These are phyloP conservation scores for Caenorhabditis briggsae DNA, from an alignment of 1,140 invertebrate genomes.

Conservation along the genomic window DNA sequence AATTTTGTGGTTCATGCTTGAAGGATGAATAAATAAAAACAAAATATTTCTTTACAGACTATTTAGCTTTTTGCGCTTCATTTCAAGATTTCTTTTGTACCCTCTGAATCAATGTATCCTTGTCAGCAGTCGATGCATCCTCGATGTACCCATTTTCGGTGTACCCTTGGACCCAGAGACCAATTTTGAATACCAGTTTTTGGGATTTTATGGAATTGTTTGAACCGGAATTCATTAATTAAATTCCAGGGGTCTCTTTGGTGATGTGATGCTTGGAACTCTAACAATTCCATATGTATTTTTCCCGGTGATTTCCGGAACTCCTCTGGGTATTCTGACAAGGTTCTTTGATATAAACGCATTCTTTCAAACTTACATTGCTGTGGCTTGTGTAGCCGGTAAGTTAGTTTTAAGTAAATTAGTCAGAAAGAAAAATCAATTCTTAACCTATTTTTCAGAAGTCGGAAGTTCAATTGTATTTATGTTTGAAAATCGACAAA, in stretches of 20 bases:
- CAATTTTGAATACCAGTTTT: too few species aligned
- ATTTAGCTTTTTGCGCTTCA: too few species aligned
- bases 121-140: too few species aligned
- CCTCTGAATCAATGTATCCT: too few species aligned
- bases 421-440: neutral
- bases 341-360: conserved; percentile 38
- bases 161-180: too few species aligned
- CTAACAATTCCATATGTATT: conserved; percentile 38
- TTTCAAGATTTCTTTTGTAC: too few species aligned
- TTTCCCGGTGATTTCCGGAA: conserved; percentile 26
- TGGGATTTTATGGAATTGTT: too few species aligned
- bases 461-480: conserved; percentile 24
- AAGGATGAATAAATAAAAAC: too few species aligned
- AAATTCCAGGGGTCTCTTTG: conserved; percentile 1
- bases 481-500: conserved; percentile 38
- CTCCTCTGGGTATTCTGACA: conserved; percentile 10
- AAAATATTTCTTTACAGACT: too few species aligned
- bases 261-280: conserved; percentile 26
- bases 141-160: too few species aligned
- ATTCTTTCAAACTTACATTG: conserved; percentile 34
- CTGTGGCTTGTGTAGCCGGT: conserved; percentile 27
- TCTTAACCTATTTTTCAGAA: conserved; percentile 8
- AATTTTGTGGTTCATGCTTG: too few species aligned
- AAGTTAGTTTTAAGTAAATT: neutral
- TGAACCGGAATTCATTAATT: neutral